These are phyloP conservation scores for Crotalus helleri DNA, from an alignment of 2,113 vertebrate species.

Conservation along the genomic window DNA sequence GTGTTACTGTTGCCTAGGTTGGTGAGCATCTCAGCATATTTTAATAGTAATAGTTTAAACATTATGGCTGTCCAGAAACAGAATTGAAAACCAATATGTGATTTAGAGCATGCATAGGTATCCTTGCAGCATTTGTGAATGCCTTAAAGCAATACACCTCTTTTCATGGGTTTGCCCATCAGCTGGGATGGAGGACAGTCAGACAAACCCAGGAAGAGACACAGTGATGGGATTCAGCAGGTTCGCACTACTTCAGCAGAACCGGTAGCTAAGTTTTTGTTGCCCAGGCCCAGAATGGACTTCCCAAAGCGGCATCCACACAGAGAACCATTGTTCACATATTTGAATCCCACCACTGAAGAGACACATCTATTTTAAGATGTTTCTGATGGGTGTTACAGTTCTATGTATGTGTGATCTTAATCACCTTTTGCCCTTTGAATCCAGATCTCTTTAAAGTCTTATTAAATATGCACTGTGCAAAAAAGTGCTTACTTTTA, in stretches of 20 bases:
- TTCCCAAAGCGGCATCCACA: no score
- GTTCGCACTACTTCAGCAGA: no score
- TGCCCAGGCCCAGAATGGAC: no score
- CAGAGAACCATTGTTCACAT: no score
- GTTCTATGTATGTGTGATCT: neutral
- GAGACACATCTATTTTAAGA: neutral
- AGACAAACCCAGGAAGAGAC: neutral
- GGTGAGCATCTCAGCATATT: neutral
- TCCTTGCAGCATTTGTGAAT: neutral
- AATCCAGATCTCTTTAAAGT: neutral
- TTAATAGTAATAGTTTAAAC: no score
- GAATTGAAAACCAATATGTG: neutral
- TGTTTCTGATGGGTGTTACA: neutral
- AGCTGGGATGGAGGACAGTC: neutral
- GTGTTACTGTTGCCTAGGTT: neutral
- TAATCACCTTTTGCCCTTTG: neutral
- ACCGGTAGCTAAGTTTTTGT: no score
- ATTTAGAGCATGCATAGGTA: neutral
- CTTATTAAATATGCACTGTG: neutral
- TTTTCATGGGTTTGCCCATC: neutral
- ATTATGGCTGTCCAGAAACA: neutral
- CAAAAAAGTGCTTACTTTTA: neutral
- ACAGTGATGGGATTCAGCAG: neutral
- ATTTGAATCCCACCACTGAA: neutral
- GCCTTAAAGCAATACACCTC: neutral